A percentile compares a stretch with the other conserved stretches of the same genome.
These are phyloP conservation scores for Montifringilla adamsi DNA, from an alignment of 2,113 vertebrate genomes.

Conservation along the genomic window DNA sequence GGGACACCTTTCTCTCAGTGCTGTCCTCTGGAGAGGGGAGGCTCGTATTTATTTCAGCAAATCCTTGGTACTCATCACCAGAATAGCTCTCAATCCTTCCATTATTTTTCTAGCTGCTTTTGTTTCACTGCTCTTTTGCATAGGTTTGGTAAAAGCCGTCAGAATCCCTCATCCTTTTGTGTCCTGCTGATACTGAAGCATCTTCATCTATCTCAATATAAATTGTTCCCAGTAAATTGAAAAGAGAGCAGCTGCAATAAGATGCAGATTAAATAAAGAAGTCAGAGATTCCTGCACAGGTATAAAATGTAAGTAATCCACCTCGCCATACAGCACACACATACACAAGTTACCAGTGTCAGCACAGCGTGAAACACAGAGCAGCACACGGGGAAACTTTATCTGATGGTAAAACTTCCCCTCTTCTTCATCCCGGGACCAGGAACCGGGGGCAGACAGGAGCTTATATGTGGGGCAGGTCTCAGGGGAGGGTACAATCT, in stretches of 20 bases:
- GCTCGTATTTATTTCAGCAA: not conserved
- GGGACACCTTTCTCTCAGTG: not conserved
- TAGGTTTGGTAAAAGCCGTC: constrained; percentile 1
- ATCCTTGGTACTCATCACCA: not conserved
- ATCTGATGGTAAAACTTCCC: too few species aligned
- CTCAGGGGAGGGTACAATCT: too few species aligned
- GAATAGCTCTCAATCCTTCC: not conserved
- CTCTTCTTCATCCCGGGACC: too few species aligned
- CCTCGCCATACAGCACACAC: not conserved
- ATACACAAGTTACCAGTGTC: not conserved
- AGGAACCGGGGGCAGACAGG: too few species aligned
- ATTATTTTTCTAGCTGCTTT: constrained; percentile 12
- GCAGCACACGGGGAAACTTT: too few species aligned
- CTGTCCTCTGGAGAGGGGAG: not conserved
- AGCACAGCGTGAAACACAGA: too few species aligned
- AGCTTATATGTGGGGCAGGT: too few species aligned
- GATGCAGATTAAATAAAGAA: not conserved
- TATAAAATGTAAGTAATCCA: not conserved
- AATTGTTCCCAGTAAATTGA: constrained; percentile 20
- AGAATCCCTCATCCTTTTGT: constrained; percentile 12
- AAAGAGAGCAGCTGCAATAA: not conserved
- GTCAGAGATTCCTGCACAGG: not conserved
- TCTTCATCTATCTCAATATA: not conserved
- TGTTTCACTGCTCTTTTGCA: not conserved
- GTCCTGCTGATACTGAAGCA: not conserved